Evolutionary conservation across 2,113 vertebrate species (phyloP).

Genomic region (Hemicordylus capensis): DNA sequence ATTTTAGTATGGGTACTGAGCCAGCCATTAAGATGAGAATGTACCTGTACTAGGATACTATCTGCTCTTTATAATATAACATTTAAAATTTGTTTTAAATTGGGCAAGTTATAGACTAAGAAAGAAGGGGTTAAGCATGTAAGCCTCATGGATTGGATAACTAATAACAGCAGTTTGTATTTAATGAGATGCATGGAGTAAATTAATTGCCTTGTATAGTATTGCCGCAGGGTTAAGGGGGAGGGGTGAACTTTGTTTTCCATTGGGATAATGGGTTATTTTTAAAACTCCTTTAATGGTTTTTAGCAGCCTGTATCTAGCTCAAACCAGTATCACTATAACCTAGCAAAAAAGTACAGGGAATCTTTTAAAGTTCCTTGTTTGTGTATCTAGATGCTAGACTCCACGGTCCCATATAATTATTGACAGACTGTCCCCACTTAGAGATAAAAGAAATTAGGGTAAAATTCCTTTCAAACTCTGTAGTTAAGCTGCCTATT

Average conservation of each 20-base stretch:
- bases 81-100: background rate
- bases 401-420: slow-evolving; percentile 49
- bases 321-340: slow-evolving; percentile 70
- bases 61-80: background rate
- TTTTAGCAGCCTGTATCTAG: slow-evolving; percentile 73
- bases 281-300: slow-evolving; percentile 77
- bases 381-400: slow-evolving; percentile 77
- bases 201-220: slow-evolving; percentile 57
- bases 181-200: slow-evolving; percentile 58
- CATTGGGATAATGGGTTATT: slow-evolving; percentile 65
- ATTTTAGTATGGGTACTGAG: background rate
- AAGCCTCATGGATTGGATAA: slow-evolving; percentile 46
- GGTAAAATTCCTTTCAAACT: slow-evolving; percentile 63
- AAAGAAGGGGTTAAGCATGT: slow-evolving; percentile 50
- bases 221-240: slow-evolving; percentile 55
- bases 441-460: slow-evolving; percentile 66
- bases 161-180: slow-evolving; percentile 56
- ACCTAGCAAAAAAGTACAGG: slow-evolving; percentile 64
- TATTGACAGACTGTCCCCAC: slow-evolving; percentile 14
- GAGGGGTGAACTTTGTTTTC: slow-evolving; percentile 70
- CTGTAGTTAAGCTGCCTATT: slow-evolving; percentile 11
- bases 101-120: background rate
- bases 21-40: background rate
- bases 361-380: slow-evolving; percentile 73
- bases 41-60: background rate